phyloP scores from a whole-genome alignment of 2,797 vertebrate genomes.

The Rhodeus uyekii region DNA sequence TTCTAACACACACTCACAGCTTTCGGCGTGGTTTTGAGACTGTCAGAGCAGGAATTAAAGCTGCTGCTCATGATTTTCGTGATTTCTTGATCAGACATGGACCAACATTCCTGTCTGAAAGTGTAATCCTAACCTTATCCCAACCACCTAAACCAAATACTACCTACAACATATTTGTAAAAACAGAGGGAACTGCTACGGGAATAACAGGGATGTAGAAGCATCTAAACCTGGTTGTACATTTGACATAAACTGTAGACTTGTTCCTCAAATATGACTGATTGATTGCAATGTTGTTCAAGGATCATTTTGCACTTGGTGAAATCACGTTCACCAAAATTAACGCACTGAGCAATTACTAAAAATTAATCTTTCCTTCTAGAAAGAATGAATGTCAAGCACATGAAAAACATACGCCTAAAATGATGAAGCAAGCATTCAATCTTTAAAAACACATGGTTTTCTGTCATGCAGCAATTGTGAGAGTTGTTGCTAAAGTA shows the following conservation, averaged over 20 bases:
- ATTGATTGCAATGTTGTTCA: not conserved
- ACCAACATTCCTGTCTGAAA: not conserved
- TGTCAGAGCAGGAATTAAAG: too few relatives aligned
- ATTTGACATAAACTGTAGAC: not conserved
- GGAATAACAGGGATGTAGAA: not conserved
- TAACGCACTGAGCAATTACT: not conserved
- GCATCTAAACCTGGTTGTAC: not conserved
- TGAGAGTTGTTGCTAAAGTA: conserved; percentile 20
- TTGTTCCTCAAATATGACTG: not conserved
- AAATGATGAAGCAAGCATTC: not conserved
- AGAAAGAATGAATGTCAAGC: not conserved
- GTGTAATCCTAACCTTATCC: too few relatives aligned
- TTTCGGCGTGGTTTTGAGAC: too few relatives aligned
- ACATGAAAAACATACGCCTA: not conserved
- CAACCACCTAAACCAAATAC: not conserved
- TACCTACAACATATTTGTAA: too few relatives aligned
- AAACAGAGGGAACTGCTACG: not conserved
- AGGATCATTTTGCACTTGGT: not conserved
- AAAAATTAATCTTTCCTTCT: not conserved
- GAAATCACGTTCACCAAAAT: not conserved
- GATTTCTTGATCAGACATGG: too few relatives aligned
- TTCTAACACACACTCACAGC: too few relatives aligned
- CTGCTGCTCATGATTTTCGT: too few relatives aligned
- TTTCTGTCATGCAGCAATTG: not conserved
- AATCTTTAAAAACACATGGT: not conserved